A percentile compares a stretch with the other conserved stretches of the same genome.
phyloP scores from a whole-genome alignment of 2,797 vertebrate genomes.

The Malurus leucopterus region DNA sequence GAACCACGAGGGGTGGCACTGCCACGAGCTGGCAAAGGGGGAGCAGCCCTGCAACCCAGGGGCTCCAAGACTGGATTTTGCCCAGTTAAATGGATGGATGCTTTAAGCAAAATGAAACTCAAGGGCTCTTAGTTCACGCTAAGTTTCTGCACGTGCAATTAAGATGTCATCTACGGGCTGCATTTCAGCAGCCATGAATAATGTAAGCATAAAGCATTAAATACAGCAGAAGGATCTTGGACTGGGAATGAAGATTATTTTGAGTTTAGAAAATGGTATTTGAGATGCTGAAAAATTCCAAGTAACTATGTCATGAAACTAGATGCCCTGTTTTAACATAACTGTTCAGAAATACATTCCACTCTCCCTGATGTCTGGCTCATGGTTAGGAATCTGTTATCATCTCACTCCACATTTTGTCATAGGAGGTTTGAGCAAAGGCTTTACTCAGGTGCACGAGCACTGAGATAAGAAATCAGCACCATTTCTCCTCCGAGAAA shows the following conservation, averaged over 20 bases:
- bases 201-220: conserved; percentile 5
- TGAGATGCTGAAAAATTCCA: conserved; percentile 34
- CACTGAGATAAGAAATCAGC: neutral
- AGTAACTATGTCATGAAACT: conserved; percentile 21
- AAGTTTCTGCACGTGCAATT: conserved; percentile 5
- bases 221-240: neutral
- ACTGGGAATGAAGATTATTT: neutral
- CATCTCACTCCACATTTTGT: neutral
- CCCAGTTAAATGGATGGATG: neutral
- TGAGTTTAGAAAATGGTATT: neutral
- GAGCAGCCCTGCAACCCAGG: neutral
- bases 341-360: neutral
- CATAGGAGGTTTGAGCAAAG: neutral
- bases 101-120: neutral
- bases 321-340: conserved; percentile 29
- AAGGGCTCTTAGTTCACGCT: neutral
- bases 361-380: neutral
- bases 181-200: conserved; percentile 28
- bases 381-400: neutral
- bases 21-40: neutral
- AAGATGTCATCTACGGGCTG: neutral
- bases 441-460: neutral
- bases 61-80: neutral
- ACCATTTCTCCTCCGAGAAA: neutral
- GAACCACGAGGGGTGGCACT: neutral